Conservation (phyloP, 1,140 invertebrate genomes). For the Triops cancriformis region DNA sequence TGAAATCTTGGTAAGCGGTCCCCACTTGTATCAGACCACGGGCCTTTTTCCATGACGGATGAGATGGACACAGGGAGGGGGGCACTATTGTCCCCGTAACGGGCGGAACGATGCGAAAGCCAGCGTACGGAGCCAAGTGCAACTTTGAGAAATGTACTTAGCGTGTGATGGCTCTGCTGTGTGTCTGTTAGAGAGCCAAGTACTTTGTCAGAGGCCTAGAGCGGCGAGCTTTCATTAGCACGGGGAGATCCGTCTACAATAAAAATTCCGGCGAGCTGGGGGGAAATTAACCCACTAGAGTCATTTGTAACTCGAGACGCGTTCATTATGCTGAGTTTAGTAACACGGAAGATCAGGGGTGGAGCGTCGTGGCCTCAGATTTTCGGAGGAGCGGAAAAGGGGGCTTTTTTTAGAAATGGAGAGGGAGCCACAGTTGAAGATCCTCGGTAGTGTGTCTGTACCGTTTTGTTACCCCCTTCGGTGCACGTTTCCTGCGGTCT, state of each 20-base stretch:
- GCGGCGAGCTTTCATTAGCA: constrained; percentile 1
- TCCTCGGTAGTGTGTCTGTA: background rate
- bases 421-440: background rate
- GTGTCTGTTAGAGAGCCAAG: background rate
- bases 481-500: background rate
- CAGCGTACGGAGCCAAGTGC: background rate
- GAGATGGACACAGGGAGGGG: constrained; percentile 2
- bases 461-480: background rate
- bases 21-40: background rate
- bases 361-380: background rate
- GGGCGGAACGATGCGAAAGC: constrained; percentile 3
- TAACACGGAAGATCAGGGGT: background rate
- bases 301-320: background rate
- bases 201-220: background rate
- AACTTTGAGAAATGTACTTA: background rate
- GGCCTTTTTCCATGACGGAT: constrained; percentile 8
- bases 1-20: background rate
- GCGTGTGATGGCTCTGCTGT: background rate
- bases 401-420: background rate
- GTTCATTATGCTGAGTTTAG: background rate
- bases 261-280: background rate
- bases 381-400: background rate
- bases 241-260: background rate
- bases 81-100: constrained; percentile 12
- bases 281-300: background rate